Conservation (phyloP, 1,140 invertebrate genomes). For the Theocolax elegans region DNA sequence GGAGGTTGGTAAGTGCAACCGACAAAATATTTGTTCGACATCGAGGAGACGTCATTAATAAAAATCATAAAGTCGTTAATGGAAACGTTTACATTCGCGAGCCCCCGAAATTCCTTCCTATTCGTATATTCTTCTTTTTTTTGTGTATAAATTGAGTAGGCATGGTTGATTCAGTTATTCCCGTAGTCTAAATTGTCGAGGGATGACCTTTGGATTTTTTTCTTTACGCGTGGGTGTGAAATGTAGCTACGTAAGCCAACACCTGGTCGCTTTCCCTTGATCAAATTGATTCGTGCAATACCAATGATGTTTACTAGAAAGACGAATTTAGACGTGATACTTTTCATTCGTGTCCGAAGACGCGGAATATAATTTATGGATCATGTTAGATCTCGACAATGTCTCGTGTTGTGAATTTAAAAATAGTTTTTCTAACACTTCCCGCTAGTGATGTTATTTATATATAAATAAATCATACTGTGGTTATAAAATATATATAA, state of each 20-base stretch:
- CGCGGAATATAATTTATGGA: slow-evolving; percentile 13
- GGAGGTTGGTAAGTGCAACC: slow-evolving; percentile 30
- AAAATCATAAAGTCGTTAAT: slow-evolving; percentile 59
- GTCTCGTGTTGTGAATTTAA: no score
- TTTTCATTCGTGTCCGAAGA: neutral
- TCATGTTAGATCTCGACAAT: no score
- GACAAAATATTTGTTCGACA: slow-evolving; percentile 43
- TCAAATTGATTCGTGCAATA: slow-evolving; percentile 11
- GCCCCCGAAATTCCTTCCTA: no score
- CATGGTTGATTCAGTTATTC: neutral
- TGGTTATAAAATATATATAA: neutral
- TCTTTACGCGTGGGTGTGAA: neutral
- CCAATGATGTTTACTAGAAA: neutral
- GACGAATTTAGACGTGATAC: no score
- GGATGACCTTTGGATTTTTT: slow-evolving; percentile 29
- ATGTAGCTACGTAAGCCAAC: slow-evolving; percentile 6
- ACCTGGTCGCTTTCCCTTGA: slow-evolving; percentile 11
- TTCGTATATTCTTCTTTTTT: no score
- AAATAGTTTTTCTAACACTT: no score
- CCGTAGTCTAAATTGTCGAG: neutral
- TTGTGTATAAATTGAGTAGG: no score
- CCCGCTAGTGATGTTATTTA: no score
- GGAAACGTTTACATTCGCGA: slow-evolving; percentile 53
- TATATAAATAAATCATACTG: no score
- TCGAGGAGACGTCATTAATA: slow-evolving; percentile 56